A percentile compares a stretch with the other conserved stretches of the same genome.
These are phyloP conservation scores for Dasypus novemcinctus DNA, from an alignment of 2,113 vertebrate species.

Conservation along the genomic window DNA sequence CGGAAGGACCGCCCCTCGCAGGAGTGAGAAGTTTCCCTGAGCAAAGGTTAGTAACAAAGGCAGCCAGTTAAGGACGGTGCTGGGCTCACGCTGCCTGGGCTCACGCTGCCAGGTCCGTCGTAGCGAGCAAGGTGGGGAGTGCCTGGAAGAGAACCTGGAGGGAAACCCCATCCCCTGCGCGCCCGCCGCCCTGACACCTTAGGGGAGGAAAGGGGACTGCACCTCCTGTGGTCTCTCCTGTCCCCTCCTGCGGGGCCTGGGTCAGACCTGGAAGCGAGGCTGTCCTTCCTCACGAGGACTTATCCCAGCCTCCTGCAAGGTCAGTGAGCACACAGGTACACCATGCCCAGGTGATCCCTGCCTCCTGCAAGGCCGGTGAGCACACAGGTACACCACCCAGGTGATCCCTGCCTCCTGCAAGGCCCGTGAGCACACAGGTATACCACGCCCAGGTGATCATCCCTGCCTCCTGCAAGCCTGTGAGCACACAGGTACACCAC, in stretches of 20 bases:
- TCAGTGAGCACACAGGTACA: no score
- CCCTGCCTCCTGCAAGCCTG: no score
- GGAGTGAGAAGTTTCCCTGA: not conserved
- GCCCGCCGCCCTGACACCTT: not conserved
- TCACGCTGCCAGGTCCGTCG: not conserved
- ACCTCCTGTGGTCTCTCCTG: rapidly evolving
- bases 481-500: no score
- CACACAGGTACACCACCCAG: no score
- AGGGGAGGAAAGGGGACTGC: rapidly evolving
- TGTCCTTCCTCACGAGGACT: no score
- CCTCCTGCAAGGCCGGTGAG: no score
- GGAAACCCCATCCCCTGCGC: not conserved
- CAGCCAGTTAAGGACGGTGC: not conserved
- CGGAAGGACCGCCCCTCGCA: not conserved
- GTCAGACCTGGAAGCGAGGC: not conserved
- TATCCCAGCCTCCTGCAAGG: no score
- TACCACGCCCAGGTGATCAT: no score
- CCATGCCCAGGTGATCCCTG: no score
- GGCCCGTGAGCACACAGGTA: no score
- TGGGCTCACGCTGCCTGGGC: not conserved
- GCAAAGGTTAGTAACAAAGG: slow-evolving; percentile 16
- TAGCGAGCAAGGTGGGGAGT: not conserved
- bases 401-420: no score
- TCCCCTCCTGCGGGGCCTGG: not conserved
- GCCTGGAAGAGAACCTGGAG: not conserved